Evolutionary conservation across 2,797 vertebrate species (phyloP).

Genomic region (Myoxocephalus aenaeus): DNA sequence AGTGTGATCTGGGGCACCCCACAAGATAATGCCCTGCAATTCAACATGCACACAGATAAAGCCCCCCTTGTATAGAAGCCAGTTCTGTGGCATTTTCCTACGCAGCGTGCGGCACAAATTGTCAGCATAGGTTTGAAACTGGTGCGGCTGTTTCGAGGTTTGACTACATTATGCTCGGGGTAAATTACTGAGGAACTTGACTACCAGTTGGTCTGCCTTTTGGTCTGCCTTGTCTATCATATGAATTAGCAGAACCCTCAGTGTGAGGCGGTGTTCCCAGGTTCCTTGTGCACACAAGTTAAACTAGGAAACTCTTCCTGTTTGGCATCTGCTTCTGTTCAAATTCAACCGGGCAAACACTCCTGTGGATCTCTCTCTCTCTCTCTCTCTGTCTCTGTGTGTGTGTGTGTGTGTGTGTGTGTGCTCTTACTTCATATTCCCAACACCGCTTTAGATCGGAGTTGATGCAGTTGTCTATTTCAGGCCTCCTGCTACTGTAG

Average conservation of each 20-base stretch:
- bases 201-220: not conserved
- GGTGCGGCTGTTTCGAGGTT: constrained; percentile 34
- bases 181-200: not conserved
- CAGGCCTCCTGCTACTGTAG: not conserved
- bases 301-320: constrained; percentile 44
- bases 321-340: constrained; percentile 52
- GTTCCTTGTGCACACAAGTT: constrained; percentile 18
- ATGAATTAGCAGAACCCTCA: constrained; percentile 15
- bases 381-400: not conserved
- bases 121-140: constrained; percentile 46
- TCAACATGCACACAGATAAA: constrained; percentile 58
- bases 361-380: constrained; percentile 4
- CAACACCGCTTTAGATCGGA: constrained; percentile 5
- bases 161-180: constrained; percentile 13
- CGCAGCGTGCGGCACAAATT: constrained; percentile 44
- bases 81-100: constrained; percentile 62
- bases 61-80: constrained; percentile 63
- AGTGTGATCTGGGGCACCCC: constrained; percentile 27
- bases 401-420: too few species aligned
- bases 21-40: constrained; percentile 59
- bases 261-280: constrained; percentile 13
- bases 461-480: not conserved
- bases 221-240: constrained; percentile 13
- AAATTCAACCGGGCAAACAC: constrained; percentile 28
- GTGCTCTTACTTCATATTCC: constrained; percentile 5